These are phyloP conservation scores for Apis florea DNA, from an alignment of 1,140 invertebrate species.

Conservation along the genomic window DNA sequence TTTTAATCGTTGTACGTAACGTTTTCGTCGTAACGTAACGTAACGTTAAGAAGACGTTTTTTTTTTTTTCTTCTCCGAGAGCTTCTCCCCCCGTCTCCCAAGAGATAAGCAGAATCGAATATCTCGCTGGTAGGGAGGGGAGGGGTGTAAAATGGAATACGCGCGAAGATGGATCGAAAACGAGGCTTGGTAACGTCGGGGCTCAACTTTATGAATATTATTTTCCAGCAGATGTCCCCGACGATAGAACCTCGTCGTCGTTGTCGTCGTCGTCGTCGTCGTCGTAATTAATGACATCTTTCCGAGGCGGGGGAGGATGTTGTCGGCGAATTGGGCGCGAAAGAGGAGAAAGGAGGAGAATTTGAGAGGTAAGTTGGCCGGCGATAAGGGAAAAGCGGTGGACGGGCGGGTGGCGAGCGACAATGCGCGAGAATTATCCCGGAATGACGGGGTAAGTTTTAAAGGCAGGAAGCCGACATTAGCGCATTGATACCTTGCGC, in stretches of 20 bases:
- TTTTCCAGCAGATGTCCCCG: slow-evolving; percentile 80
- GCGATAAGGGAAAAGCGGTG: slow-evolving; percentile 56
- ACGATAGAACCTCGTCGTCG: slow-evolving; percentile 75
- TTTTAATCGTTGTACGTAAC: too few species aligned
- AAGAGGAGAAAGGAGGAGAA: slow-evolving; percentile 43
- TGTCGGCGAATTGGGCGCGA: slow-evolving; percentile 16
- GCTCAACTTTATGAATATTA: slow-evolving; percentile 80
- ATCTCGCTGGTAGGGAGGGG: neutral
- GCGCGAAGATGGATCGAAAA: slow-evolving; percentile 42
- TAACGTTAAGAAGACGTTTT: neutral
- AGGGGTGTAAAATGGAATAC: neutral
- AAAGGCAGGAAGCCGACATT: slow-evolving; percentile 79
- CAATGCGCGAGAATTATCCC: slow-evolving; percentile 80
- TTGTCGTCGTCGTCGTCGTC: slow-evolving; percentile 60
- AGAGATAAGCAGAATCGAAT: neutral
- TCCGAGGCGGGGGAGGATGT: slow-evolving; percentile 22
- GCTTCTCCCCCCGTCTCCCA: neutral
- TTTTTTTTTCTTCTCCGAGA: neutral
- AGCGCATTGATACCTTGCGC: slow-evolving; percentile 77
- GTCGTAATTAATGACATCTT: slow-evolving; percentile 79
- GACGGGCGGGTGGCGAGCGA: slow-evolving; percentile 65
- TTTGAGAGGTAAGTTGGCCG: slow-evolving; percentile 48
- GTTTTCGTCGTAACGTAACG: too few species aligned
- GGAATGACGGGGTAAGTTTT: slow-evolving; percentile 80
- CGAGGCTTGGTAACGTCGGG: slow-evolving; percentile 58